Evolutionary conservation across 2,797 vertebrate species (phyloP).

Genomic region (Schizopygopsis malacanthus): DNA sequence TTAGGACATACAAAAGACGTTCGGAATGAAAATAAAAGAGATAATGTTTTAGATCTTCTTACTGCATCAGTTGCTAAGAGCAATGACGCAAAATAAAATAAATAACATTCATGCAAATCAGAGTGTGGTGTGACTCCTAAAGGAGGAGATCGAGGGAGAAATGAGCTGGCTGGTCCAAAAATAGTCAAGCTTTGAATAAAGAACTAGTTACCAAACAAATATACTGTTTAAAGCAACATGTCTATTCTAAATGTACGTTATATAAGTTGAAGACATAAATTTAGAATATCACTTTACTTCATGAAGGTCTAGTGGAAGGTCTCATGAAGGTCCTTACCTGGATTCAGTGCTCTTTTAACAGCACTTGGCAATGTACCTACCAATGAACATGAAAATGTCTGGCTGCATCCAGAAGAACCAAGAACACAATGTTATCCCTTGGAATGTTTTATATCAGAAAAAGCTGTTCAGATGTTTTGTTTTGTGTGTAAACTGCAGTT

Average conservation of each 20-base stretch:
- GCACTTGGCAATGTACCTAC: constrained; percentile 57
- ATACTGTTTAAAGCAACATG: neutral
- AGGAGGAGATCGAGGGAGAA: neutral
- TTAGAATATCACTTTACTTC: constrained; percentile 3
- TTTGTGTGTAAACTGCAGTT: neutral
- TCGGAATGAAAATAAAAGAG: neutral
- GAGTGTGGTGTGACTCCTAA: neutral
- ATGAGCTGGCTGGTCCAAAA: neutral
- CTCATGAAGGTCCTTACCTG: constrained; percentile 51
- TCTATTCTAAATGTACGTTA: neutral
- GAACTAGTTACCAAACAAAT: neutral
- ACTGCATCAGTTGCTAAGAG: neutral
- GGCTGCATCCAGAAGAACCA: constrained; percentile 59
- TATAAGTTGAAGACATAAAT: neutral
- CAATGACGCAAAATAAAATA: neutral
- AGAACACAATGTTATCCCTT: constrained; percentile 68
- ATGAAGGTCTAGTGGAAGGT: neutral
- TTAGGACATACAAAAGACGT: neutral
- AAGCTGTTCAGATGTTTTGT: constrained; percentile 14
- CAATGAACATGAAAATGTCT: constrained; percentile 58
- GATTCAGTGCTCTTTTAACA: constrained; percentile 65
- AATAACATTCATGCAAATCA: neutral
- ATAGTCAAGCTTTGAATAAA: neutral
- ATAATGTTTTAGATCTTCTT: neutral
- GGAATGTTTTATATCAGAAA: constrained; percentile 72